These are phyloP conservation scores for Colletes latitarsis DNA, from an alignment of 1,140 invertebrate species.

Conservation along the genomic window DNA sequence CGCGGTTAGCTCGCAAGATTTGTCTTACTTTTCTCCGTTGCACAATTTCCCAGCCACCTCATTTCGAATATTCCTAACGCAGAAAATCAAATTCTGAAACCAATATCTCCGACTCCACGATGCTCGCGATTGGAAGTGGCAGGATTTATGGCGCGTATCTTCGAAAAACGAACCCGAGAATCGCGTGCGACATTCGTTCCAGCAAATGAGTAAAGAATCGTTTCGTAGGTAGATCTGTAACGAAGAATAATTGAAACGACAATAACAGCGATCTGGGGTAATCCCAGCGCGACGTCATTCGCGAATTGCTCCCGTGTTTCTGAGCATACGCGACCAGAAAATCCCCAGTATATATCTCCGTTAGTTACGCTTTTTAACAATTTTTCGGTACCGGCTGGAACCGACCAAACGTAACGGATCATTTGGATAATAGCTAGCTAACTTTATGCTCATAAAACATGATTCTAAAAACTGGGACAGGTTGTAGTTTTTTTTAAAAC, in stretches of 20 bases:
- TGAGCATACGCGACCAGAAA: slow-evolving; percentile 9
- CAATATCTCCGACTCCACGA: not conserved
- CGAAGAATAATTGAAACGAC: slow-evolving; percentile 49
- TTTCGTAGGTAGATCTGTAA: slow-evolving; percentile 31
- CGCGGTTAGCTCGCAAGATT: no score
- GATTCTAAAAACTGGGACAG: not conserved
- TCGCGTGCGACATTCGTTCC: not conserved
- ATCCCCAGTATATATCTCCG: slow-evolving; percentile 48
- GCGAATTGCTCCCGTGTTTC: no score
- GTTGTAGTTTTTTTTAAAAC: not conserved
- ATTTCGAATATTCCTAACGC: not conserved
- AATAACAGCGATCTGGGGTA: not conserved
- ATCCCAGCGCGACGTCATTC: no score
- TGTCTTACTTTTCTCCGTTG: no score
- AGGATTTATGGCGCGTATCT: slow-evolving; percentile 31
- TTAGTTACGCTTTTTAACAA: slow-evolving; percentile 56
- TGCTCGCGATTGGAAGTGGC: not conserved
- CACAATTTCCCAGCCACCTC: not conserved
- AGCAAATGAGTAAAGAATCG: slow-evolving; percentile 45
- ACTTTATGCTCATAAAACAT: slow-evolving; percentile 36
- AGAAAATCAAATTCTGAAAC: slow-evolving; percentile 23
- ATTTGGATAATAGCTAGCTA: slow-evolving; percentile 55
- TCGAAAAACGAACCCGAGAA: not conserved
- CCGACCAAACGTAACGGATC: slow-evolving; percentile 59
- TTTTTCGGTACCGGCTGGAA: slow-evolving; percentile 66